These are phyloP conservation scores for Thecocarcelia acutangulata DNA, from an alignment of 2,888 invertebrate species.

Conservation along the genomic window DNA sequence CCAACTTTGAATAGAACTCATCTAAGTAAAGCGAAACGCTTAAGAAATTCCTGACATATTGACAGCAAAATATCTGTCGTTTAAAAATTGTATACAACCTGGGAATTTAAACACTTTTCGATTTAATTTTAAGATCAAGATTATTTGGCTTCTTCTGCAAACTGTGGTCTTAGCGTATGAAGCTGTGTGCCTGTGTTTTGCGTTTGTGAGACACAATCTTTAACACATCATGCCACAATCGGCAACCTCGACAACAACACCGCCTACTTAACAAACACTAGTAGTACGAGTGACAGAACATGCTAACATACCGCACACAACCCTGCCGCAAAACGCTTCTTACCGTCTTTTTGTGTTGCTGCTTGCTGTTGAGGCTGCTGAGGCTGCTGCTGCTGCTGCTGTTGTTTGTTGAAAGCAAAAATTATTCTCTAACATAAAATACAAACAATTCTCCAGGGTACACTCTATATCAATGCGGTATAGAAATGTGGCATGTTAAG, in stretches of 20 bases:
- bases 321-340: constrained; percentile 35
- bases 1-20: constrained; percentile 6
- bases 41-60: constrained; percentile 41
- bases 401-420: constrained; percentile 44
- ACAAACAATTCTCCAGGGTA: constrained; percentile 54
- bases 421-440: constrained; percentile 58
- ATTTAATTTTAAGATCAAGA: constrained; percentile 59
- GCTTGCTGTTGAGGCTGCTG: constrained; percentile 18
- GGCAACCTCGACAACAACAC: constrained; percentile 16
- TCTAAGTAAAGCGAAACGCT: background rate
- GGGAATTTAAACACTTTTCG: constrained; percentile 43
- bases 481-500: background rate
- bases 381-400: background rate
- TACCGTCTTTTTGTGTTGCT: background rate
- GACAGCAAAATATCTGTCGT: constrained; percentile 37
- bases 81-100: constrained; percentile 15
- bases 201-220: constrained; percentile 57
- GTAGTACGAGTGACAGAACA: constrained; percentile 42
- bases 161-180: constrained; percentile 15
- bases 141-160: constrained; percentile 34
- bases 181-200: constrained; percentile 17
- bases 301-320: constrained; percentile 14
- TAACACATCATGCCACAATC: constrained; percentile 61
- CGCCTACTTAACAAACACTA: constrained; percentile 57
- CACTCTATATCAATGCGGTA: constrained; percentile 53